These are phyloP conservation scores for Uloborus diversus DNA, from an alignment of 1,140 invertebrate species.

Conservation along the genomic window DNA sequence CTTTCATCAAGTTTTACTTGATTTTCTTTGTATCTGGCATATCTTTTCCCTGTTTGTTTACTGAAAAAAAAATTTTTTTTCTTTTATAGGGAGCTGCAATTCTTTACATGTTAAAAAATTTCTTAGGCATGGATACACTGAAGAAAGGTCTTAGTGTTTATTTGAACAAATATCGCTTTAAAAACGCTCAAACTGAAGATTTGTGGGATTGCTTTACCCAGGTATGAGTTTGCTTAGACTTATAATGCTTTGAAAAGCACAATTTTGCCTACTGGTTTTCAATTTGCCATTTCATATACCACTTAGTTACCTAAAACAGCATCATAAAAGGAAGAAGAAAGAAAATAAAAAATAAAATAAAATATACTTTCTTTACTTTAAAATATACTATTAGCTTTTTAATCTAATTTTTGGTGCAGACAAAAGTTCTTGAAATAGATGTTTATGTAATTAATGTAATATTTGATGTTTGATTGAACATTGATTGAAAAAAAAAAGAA, in stretches of 20 bases:
- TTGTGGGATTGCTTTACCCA: conserved; percentile 61
- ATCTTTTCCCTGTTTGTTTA: neutral
- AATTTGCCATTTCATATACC: too few relatives aligned
- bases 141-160: conserved; percentile 59
- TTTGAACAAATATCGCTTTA: conserved; percentile 57
- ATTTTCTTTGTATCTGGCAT: neutral
- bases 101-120: conserved; percentile 95
- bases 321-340: too few relatives aligned
- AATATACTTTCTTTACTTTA: too few relatives aligned
- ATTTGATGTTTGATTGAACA: too few relatives aligned
- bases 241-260: neutral
- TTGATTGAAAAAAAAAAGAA: too few relatives aligned
- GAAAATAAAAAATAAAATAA: too few relatives aligned
- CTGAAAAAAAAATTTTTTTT: neutral
- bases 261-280: too few relatives aligned
- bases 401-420: too few relatives aligned
- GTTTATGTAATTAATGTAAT: too few relatives aligned
- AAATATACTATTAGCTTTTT: too few relatives aligned
- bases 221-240: conserved; percentile 46
- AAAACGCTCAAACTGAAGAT: conserved; percentile 58
- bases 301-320: too few relatives aligned
- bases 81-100: conserved; percentile 75
- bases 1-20: neutral
- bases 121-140: conserved; percentile 81
- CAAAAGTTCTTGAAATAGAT: too few relatives aligned